Evolutionary conservation across 2,113 vertebrate species (phyloP), one percentile per base, ranked within the genome.

Genomic region (Felis chaus): DNA sequence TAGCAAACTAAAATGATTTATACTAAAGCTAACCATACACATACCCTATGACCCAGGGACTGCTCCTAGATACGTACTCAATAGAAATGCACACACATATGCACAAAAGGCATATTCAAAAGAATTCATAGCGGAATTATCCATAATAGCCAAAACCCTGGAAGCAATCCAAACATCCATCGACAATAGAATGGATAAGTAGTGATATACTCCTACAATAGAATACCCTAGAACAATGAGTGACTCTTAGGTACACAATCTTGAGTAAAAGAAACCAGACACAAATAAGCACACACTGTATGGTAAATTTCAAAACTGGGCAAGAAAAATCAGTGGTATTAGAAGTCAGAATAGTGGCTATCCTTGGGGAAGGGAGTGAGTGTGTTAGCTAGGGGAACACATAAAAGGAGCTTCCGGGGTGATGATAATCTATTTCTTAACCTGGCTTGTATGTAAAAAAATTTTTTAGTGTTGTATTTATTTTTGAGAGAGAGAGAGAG

Each of bases 1-100:
- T 82, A 93, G 93, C 89, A 85, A 95, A 91, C 71, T 76, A 84
- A 92, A 76, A 92, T 76, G n/a, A 90, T 83, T 74, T 94, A 19
- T 65, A 50, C 83, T 48, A 55, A 63, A 41, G 10, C 68, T 41
- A 83, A 45, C 55, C 79, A 55, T 9, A 89, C 29, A 45, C 95
- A 41, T 48, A 61, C 41, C 74, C 69, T 21, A 11, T 68, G 55
- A 74, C 66, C 92, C 74, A 68, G 83, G 1, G 41, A 31, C 27
- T 80, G 83, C 69, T 50, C n/a, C 25, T 18, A 8, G 79, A 39
- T 65, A 50, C 1, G 16, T 16, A 25, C 25, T 2, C 21, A 19
- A 31, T 5, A 53, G 73, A 68, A 71, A 65, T 29, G 45, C n/a
- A 33, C 27, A 92, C 39, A 39, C 4, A 21, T 27, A 21, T 23